A percentile compares a stretch with the other conserved stretches of the same genome.
phyloP scores from a whole-genome alignment of 2,797 vertebrate genomes.

The Phoxinus dragarum region DNA sequence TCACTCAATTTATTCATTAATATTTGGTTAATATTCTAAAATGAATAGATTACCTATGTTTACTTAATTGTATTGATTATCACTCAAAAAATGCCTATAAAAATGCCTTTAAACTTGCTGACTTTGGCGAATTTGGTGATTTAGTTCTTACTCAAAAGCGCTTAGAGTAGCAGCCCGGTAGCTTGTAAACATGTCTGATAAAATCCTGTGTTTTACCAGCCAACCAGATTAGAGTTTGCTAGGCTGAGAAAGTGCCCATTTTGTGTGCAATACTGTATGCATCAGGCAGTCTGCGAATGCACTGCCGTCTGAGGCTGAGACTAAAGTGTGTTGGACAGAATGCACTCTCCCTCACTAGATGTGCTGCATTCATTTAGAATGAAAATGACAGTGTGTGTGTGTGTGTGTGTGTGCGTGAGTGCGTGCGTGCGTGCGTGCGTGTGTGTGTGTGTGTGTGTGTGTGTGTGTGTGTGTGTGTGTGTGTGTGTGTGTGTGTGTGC shows the following conservation, averaged over 20 bases:
- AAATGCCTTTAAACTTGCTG: not conserved
- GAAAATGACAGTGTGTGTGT: not conserved
- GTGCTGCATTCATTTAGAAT: conserved; percentile 6
- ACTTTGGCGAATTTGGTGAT: not conserved
- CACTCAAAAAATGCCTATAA: not conserved
- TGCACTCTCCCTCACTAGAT: not conserved
- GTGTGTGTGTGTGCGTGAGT: not conserved
- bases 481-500: no score
- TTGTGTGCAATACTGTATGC: conserved; percentile 6
- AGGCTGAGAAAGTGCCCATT: not conserved
- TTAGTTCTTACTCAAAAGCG: not conserved
- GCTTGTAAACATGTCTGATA: conserved; percentile 14
- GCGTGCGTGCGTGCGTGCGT: no score
- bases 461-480: not conserved
- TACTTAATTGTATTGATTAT: not conserved
- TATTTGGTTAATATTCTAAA: not conserved
- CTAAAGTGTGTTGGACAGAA: not conserved
- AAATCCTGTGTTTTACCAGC: not conserved
- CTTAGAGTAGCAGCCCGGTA: not conserved
- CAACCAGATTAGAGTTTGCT: conserved; percentile 27
- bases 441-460: not conserved
- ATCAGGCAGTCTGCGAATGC: conserved; percentile 7
- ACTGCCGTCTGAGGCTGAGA: not conserved
- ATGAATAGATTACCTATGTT: not conserved
- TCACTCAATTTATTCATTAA: not conserved